These are phyloP conservation scores for Pionites leucogaster DNA, from an alignment of 2,113 vertebrate genomes.

Conservation along the genomic window DNA sequence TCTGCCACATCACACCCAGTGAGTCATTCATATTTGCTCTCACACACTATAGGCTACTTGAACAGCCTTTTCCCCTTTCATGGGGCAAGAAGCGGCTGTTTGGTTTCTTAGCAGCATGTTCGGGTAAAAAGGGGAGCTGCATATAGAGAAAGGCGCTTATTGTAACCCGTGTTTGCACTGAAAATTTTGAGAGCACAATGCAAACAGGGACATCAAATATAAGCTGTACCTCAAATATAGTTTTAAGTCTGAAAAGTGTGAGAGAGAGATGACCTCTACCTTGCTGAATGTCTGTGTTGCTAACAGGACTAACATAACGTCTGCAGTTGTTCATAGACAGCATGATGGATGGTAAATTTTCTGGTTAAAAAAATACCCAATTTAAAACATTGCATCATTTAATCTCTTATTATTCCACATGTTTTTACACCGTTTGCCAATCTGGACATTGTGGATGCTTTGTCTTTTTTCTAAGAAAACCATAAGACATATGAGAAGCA, in stretches of 20 bases:
- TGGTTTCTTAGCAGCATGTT: conserved; percentile 26
- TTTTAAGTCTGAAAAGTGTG: conserved; percentile 30
- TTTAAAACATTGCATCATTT: background rate
- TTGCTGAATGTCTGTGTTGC: background rate
- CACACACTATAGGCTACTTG: background rate
- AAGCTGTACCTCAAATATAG: background rate
- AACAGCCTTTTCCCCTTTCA: background rate
- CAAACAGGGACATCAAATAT: conserved; percentile 59
- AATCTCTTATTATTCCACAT: background rate
- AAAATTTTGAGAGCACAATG: conserved; percentile 48
- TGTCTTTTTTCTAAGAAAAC: background rate
- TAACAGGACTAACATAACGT: background rate
- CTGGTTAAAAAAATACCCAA: background rate
- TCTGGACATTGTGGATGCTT: background rate
- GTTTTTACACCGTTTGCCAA: background rate
- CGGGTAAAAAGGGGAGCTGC: background rate
- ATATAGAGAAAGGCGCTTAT: background rate
- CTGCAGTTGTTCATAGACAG: background rate
- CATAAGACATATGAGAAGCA: background rate
- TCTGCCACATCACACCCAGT: background rate
- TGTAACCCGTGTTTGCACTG: conserved; percentile 63
- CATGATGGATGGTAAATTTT: background rate
- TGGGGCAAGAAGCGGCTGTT: conserved; percentile 19
- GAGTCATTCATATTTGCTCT: conserved; percentile 57
- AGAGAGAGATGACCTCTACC: conserved; percentile 28